Percentiles rank a stretch among this genome's conserved stretches.
phyloP scores from a whole-genome alignment of 2,113 vertebrate species.

The Crotalus horridus region DNA sequence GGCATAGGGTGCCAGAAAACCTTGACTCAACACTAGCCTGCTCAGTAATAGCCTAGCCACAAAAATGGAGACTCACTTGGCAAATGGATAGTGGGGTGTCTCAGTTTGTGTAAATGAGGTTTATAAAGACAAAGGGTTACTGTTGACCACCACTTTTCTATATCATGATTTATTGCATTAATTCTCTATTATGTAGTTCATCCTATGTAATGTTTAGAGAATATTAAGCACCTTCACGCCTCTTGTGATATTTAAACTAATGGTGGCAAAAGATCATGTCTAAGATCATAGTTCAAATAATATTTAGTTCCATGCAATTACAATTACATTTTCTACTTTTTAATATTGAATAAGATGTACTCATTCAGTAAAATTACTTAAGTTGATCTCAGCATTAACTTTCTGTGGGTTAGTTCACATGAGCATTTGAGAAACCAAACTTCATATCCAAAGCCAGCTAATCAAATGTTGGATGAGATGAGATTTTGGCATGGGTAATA shows the following conservation, averaged over 20 bases:
- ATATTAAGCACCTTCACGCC: background rate
- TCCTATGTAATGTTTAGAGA: background rate
- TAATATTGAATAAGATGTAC: background rate
- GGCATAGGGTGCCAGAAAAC: background rate
- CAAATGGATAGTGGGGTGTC: background rate
- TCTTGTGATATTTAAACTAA: background rate
- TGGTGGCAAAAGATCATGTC: background rate
- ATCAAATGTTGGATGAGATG: background rate
- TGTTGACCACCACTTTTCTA: background rate
- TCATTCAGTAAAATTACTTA: background rate
- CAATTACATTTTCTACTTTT: background rate
- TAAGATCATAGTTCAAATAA: background rate
- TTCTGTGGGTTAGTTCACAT: background rate
- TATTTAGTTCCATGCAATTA: background rate
- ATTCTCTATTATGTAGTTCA: background rate
- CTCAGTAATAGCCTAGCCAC: background rate
- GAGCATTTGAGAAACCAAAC: background rate
- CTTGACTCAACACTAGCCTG: background rate
- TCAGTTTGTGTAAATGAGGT: background rate
- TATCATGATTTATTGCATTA: background rate
- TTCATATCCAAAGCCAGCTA: background rate
- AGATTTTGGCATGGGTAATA: background rate
- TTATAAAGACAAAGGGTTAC: background rate
- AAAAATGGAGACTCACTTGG: background rate
- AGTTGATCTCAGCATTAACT: background rate